These are phyloP conservation scores for Calyptomena viridis DNA, from an alignment of 2,113 vertebrate genomes.

Conservation along the genomic window DNA sequence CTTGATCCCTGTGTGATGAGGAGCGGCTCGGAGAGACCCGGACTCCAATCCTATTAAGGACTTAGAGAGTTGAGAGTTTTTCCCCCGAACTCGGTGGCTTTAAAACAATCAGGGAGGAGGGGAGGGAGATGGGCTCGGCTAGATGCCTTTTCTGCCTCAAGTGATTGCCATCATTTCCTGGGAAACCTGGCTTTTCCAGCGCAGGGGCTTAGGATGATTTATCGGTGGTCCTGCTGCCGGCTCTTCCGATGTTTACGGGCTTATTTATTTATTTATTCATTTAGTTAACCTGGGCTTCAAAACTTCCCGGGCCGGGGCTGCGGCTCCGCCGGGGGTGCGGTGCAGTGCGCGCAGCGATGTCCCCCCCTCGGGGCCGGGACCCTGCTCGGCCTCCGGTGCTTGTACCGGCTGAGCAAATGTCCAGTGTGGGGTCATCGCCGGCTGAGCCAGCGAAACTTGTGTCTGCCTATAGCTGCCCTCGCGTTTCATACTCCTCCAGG, in stretches of 20 bases:
- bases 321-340: background rate
- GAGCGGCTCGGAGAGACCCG: slow-evolving; percentile 77
- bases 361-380: background rate
- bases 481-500: background rate
- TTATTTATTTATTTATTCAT: background rate
- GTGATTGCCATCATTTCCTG: slow-evolving; percentile 64
- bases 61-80: slow-evolving; percentile 68
- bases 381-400: rapidly evolving
- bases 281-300: background rate
- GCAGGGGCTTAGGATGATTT: background rate
- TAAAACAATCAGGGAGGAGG: slow-evolving; percentile 48
- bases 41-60: slow-evolving; percentile 82
- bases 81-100: background rate
- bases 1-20: slow-evolving; percentile 88
- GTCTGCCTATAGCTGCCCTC: background rate
- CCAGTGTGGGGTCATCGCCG: background rate
- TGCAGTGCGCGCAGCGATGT: background rate
- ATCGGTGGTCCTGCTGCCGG: background rate
- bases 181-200: slow-evolving; percentile 63
- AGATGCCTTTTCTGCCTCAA: slow-evolving; percentile 39
- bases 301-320: background rate
- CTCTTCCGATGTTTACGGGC: background rate
- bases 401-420: background rate
- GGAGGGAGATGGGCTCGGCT: slow-evolving; percentile 14
- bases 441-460: background rate